Base-by-base conservation (phyloP, 2,888 invertebrate genomes). In the Yponomeuta cagnagella region DNA sequence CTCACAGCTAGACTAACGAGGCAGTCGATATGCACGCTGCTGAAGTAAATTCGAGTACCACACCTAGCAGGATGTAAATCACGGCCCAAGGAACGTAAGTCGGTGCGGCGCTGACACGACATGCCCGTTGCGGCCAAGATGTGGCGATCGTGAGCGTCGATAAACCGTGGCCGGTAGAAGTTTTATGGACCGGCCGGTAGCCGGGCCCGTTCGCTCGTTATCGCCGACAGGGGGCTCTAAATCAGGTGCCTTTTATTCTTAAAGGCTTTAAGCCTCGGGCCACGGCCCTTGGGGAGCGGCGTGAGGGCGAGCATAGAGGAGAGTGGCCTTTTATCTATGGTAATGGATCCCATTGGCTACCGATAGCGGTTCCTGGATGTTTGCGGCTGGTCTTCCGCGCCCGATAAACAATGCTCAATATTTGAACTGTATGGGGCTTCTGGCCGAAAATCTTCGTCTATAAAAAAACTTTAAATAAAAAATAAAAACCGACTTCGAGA, bases 171-270 rank as follows among this genome's bases (percentile, higher is more conserved):
- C 83, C 86, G 86, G 85, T 86, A 58, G 78, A 82, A 85, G 84
- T 86, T 88, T 90, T 88, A 90, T 88, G 82, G 82, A 82, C 82
- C 80, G 83, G 80, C 82, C 84, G 82, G 84, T 84, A 81, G 84
- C 82, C 79, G 78, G 80, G 84, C 82, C 83, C 83, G 87, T 84
- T 86, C 84, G 80, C 84, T 83, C 85, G 88, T 88, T 90, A 90
- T 90, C 90, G 86, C 82, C 84, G 82, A 79, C 83, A 78, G 79
- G 84, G 81, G 82, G 85, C 85, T 80, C 83, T 89, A 87, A 89
- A 90, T 90, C 89, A 89, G 84, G 75, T 80, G 79, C 82, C 82
- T 84, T 87, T 83, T 87, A 85, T 88, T 86, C 87, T 82, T 83
- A 81, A 84, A 85, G 81, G 81, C 82, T 86, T 85, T 83, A 81